These are phyloP conservation scores for Seira ritae DNA, from an alignment of 2,888 invertebrate genomes.

Conservation along the genomic window DNA sequence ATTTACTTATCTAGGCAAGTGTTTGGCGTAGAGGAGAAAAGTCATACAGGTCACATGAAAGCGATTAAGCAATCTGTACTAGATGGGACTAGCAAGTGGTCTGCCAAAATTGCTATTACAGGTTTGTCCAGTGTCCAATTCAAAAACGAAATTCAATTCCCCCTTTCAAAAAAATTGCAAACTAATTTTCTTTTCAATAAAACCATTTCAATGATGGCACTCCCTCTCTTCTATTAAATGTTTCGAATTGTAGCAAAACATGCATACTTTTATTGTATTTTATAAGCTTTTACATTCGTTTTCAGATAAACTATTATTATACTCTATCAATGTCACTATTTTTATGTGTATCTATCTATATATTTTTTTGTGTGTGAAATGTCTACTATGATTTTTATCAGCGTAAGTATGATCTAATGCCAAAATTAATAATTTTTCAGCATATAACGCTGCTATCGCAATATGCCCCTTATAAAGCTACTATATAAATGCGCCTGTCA, in stretches of 20 bases:
- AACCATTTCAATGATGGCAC: background rate
- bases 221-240: background rate
- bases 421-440: constrained; percentile 8
- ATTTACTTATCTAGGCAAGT: constrained; percentile 85
- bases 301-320: too few species aligned
- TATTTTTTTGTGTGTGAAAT: background rate
- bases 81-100: constrained; percentile 99
- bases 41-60: constrained; percentile 97
- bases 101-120: constrained; percentile 99
- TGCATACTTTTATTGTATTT: background rate
- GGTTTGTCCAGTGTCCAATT: constrained; percentile 83
- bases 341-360: constrained; percentile 14
- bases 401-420: constrained; percentile 2
- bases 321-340: background rate
- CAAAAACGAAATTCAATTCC: constrained; percentile 25
- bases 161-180: background rate
- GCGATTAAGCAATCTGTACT: constrained; percentile 98
- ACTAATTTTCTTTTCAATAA: constrained; percentile 6
- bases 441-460: constrained; percentile 14
- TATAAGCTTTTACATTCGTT: background rate
- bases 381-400: background rate
- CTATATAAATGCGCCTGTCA: background rate
- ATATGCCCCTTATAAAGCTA: background rate
- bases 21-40: constrained; percentile 96
- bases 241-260: background rate